Evolutionary conservation across 2,113 vertebrate species (phyloP).

Genomic region (Butorides virescens): DNA sequence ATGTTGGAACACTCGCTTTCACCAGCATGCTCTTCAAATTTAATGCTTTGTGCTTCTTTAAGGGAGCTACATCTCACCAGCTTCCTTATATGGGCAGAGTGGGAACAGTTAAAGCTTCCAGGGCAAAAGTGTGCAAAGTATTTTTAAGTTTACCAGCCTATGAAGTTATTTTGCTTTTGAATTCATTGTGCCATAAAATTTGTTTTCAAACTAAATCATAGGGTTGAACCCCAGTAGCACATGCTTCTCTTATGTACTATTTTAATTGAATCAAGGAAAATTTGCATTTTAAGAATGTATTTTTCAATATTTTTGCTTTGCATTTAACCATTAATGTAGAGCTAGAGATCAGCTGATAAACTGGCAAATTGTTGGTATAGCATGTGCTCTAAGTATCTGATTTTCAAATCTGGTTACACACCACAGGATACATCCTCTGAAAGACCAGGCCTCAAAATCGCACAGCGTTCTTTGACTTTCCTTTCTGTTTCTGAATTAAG

Average conservation of each 20-base stretch:
- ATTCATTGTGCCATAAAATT: background rate
- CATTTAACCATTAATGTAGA: background rate
- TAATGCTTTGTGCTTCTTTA: background rate
- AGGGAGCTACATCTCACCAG: background rate
- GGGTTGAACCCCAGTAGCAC: background rate
- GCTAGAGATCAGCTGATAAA: background rate
- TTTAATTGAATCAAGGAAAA: background rate
- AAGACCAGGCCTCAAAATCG: background rate
- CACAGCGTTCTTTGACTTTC: background rate
- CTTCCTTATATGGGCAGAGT: background rate
- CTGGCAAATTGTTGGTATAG: background rate
- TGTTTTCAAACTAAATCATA: background rate
- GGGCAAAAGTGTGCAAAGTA: background rate
- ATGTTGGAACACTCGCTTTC: background rate
- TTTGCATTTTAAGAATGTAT: background rate
- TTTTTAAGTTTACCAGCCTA: background rate
- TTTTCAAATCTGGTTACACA: background rate
- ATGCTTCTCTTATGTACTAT: background rate
- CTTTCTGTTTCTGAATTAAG: background rate
- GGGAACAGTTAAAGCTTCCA: background rate
- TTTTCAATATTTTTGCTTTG: background rate
- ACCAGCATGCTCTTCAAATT: background rate
- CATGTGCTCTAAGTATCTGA: background rate
- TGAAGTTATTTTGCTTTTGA: background rate
- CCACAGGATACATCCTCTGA: background rate